Percentiles rank a stretch among this genome's conserved stretches.
These are phyloP conservation scores for Solenodon paradoxus DNA, from an alignment of 2,113 vertebrate genomes.

Conservation along the genomic window DNA sequence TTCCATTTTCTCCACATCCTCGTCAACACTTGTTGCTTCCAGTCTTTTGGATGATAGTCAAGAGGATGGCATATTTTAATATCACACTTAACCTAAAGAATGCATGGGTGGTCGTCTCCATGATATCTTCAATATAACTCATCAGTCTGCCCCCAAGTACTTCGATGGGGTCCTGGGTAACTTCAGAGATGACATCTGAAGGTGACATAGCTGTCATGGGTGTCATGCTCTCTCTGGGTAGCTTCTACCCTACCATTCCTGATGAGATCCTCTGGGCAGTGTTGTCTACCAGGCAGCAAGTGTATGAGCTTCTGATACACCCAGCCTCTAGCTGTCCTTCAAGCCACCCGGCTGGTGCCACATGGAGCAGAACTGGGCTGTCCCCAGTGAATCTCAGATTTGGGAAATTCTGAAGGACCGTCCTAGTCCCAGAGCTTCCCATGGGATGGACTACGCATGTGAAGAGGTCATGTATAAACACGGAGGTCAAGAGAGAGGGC, in stretches of 20 bases:
- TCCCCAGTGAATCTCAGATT: not conserved
- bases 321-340: not conserved
- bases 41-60: too few species aligned
- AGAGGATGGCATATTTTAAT: not conserved
- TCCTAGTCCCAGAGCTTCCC: not conserved
- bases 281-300: not conserved
- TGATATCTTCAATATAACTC: not conserved
- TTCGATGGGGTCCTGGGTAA: not conserved
- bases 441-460: fast-evolving
- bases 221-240: not conserved
- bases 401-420: not conserved
- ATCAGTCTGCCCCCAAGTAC: not conserved
- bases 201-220: not conserved
- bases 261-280: too few species aligned
- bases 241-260: too few species aligned
- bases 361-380: not conserved
- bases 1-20: too few species aligned
- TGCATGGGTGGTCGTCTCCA: not conserved
- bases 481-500: not conserved
- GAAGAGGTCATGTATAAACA: not conserved
- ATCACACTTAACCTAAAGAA: not conserved
- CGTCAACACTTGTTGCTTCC: too few species aligned
- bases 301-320: not conserved
- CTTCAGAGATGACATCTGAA: not conserved
- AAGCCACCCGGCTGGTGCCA: not conserved